These are phyloP conservation scores for Nothocercus julius DNA, from an alignment of 2,113 vertebrate genomes.

Conservation along the genomic window DNA sequence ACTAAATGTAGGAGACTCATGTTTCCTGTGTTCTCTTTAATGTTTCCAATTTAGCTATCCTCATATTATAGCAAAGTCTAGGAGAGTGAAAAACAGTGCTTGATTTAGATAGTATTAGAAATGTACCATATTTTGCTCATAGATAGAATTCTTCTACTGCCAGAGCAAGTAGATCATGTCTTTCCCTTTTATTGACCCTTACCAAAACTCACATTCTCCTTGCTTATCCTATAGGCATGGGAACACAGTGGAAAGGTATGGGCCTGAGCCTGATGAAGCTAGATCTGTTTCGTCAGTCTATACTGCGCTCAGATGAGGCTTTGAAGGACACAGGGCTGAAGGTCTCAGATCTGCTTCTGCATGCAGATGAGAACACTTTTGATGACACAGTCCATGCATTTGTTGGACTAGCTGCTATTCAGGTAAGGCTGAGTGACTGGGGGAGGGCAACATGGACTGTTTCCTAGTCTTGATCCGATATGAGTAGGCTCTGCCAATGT, in stretches of 20 bases:
- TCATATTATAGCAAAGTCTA: neutral
- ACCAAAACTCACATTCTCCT: neutral
- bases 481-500: neutral
- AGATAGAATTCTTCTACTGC: neutral
- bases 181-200: accelerated
- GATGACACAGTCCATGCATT: conserved; percentile 90
- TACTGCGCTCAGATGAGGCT: conserved; percentile 85
- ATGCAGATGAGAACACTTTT: conserved; percentile 84
- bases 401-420: conserved; percentile 92
- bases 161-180: neutral
- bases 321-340: conserved; percentile 85
- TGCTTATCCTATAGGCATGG: conserved; percentile 85
- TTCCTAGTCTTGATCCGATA: neutral
- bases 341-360: conserved; percentile 85
- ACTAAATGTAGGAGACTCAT: neutral
- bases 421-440: conserved; percentile 75
- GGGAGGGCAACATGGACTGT: neutral
- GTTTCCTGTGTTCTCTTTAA: neutral
- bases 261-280: conserved; percentile 90
- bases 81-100: neutral
- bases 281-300: conserved; percentile 85
- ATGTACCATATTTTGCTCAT: neutral
- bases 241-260: conserved; percentile 94
- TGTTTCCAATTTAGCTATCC: neutral
- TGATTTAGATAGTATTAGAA: neutral